phyloP scores from a whole-genome alignment of 2,113 vertebrate genomes.

The Gorsachius goisagi region DNA sequence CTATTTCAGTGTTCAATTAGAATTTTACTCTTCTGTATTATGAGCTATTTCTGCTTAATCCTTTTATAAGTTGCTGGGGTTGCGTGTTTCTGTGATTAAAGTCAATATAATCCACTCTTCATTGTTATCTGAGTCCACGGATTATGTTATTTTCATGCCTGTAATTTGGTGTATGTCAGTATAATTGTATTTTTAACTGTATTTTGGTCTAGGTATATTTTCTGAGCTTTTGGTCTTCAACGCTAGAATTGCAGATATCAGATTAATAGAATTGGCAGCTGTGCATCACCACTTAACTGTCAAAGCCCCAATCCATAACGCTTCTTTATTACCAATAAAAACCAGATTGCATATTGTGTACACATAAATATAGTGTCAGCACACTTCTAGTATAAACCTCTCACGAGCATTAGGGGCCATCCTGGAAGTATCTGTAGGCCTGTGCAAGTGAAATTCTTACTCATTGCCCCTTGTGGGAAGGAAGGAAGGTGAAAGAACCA shows the following conservation, averaged over 20 bases:
- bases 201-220: not conserved
- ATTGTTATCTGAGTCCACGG: not conserved
- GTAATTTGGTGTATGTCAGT: not conserved
- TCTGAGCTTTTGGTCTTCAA: not conserved
- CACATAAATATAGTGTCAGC: not conserved
- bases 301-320: not conserved
- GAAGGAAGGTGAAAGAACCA: not conserved
- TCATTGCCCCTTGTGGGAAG: not conserved
- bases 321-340: conserved; percentile 37
- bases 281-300: not conserved
- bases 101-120: conserved; percentile 49
- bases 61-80: conserved; percentile 10
- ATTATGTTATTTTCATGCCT: not conserved
- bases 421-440: not conserved
- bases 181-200: not conserved
- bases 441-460: not conserved
- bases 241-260: not conserved
- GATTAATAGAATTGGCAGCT: conserved; percentile 21
- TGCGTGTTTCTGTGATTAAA: conserved; percentile 27
- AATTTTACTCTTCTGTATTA: not conserved
- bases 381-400: not conserved
- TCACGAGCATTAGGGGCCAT: not conserved
- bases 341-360: not conserved
- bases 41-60: conserved; percentile 9
- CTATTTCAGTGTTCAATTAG: not conserved